Evolutionary conservation across 2,113 vertebrate genomes (phyloP).

Genomic region (Zingel zingel): DNA sequence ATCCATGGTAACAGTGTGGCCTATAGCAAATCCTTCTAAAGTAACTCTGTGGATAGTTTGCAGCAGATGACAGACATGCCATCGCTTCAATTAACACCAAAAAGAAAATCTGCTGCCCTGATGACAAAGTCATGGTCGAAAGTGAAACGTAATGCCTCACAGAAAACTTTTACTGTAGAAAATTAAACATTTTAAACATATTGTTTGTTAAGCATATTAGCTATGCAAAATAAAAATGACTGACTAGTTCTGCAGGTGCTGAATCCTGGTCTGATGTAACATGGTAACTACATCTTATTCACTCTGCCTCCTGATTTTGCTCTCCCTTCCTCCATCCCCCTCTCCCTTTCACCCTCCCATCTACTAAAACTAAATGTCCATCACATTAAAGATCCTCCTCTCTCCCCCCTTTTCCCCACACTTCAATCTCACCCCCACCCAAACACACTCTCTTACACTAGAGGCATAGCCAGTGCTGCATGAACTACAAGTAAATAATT

Average conservation of each 20-base stretch:
- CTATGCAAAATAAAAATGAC: background rate
- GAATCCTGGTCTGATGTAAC: constrained; percentile 44
- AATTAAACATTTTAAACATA: background rate
- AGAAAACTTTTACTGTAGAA: background rate
- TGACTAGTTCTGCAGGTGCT: constrained; percentile 16
- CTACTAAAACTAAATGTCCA: constrained; percentile 50
- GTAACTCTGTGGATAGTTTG: constrained; percentile 81
- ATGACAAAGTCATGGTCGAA: constrained; percentile 56
- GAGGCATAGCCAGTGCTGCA: constrained; percentile 17
- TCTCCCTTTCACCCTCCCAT: constrained; percentile 69
- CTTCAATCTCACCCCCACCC: constrained; percentile 29
- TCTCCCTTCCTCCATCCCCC: constrained; percentile 52
- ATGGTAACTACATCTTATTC: constrained; percentile 38
- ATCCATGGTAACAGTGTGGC: constrained; percentile 83
- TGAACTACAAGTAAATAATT: constrained; percentile 9
- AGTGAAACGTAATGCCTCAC: background rate
- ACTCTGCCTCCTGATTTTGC: constrained; percentile 54
- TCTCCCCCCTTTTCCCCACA: constrained; percentile 20
- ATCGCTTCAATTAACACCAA: constrained; percentile 74
- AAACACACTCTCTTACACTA: constrained; percentile 13
- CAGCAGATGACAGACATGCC: constrained; percentile 63
- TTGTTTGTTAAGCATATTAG: background rate
- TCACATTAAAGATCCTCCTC: constrained; percentile 69
- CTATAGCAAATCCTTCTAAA: constrained; percentile 88
- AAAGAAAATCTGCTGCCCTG: constrained; percentile 62